Evolutionary conservation across 2,113 vertebrate genomes (phyloP).

Genomic region (Hyaena hyaena): DNA sequence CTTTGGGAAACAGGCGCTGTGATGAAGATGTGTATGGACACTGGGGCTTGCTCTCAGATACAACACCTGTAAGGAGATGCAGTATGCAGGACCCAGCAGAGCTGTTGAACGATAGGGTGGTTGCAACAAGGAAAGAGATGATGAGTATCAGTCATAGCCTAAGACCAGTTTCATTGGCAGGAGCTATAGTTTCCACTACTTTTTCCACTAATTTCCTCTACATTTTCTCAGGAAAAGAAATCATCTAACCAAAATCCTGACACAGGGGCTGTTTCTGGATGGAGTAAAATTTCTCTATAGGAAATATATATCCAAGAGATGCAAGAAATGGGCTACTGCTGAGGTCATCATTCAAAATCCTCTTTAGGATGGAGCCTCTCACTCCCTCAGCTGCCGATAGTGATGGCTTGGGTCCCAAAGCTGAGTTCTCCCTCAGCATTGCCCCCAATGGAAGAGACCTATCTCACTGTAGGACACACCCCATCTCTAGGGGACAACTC

Average conservation of each 20-base stretch:
- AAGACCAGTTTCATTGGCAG: background rate
- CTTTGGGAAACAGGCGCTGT: no score
- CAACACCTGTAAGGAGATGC: background rate
- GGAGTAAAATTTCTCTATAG: background rate
- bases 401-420: no score
- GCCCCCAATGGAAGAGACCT: background rate
- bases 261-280: background rate
- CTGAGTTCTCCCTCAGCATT: background rate
- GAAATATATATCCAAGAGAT: background rate
- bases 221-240: background rate
- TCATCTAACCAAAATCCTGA: background rate
- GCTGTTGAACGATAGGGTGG: background rate
- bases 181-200: background rate
- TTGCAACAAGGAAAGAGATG: background rate
- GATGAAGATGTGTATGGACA: rapidly evolving
- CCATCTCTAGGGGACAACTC: background rate
- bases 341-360: background rate
- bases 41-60: background rate
- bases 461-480: background rate
- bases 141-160: no score
- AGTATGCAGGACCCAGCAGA: background rate
- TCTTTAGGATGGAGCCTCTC: background rate
- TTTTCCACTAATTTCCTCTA: background rate
- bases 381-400: background rate
- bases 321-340: background rate